Evolutionary conservation across 2,888 invertebrate genomes (phyloP), one percentile per base, ranked within the genome.

Genomic region (Meiosimyza decipiens): DNA sequence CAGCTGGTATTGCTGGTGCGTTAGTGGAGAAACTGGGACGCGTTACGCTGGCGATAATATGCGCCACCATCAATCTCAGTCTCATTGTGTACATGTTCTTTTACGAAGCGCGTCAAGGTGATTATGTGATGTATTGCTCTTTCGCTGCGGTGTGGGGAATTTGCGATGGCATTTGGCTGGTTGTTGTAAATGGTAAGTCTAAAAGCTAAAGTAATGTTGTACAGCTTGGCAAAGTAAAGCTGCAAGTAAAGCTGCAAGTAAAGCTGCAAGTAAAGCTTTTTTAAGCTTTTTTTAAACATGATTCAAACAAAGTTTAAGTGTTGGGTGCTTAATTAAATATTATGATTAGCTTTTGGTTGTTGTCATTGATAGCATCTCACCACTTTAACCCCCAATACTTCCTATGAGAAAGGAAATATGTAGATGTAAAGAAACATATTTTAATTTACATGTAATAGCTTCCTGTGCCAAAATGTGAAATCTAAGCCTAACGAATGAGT

Each of bases 151-250:
- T 95, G 49, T 97, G 96, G 96, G 97, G 97, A 0, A 88, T 95
- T 5, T 94, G 95, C 57, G 97, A 97, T 81, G 96, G 95, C 0
- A 90, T 96, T 69, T 96, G 96, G 95, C 91, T 96, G 75, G 96
- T 97, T 3, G 95, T 96, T 86, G 93, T 97, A 62, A 96, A 96
- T 83, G 94, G 97, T 96, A 84, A 89, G 90, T 86, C 72, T 52
- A 52, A 18, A 40, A 40, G 9, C 6, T 40, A 9, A 40, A 7
- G 9, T 5, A 40, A 9, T 7, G 6, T 40, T 40, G 1, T 9
- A 7, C 40, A 40, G 9, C 9, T 9, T 40, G 9, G 40, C 9
- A 5, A 2, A 40, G 6, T 40, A 40, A 40, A 40, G 40, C 40
- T 40, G 6, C 7, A 40, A 3, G 40, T 4, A 40, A 40, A 40